Base-by-base conservation (phyloP, 2,888 invertebrate genomes). In the Xestia rhomboidea region DNA sequence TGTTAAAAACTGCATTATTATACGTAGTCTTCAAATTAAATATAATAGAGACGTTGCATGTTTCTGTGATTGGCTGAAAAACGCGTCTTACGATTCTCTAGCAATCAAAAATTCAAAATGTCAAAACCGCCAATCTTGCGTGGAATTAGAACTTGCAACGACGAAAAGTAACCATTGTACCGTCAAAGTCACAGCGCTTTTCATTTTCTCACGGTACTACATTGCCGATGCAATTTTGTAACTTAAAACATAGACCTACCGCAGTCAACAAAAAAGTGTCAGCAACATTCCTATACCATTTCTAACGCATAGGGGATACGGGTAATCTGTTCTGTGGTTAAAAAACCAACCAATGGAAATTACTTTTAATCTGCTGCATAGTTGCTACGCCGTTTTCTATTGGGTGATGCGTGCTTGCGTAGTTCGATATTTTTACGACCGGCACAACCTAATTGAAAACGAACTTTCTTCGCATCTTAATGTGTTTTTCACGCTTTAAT, bases 251-350 rank as follows among this genome's bases (percentile, higher is more conserved):
- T 72, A 73, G 83, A 91, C 92, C 92, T 90, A 93, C 93, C 93
- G 89, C 92, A 91, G 89, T 86, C 82, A 68, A 79, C 63, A 84
- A 84, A 88, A 86, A 87, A 83, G 27, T 82, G 78, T 84, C 76
- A 85, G 73, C 74, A 69, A 74, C 81, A 81, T 82, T 84, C 87
- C 77, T 85, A 82, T 84, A 85, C 81, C 79, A 81, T 91, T 91
- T 93, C 93, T 94, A 94, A 92, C 90, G 83, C 91, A 95, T 95
- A 94, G 88, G 95, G 95, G 94, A 93, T 96, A 95, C 90, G 95
- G 95, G 95, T 95, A 95, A 95, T 96, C 93, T 92, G 89, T 90
- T 91, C 89, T 95, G 95, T 83, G 95, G 95, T 95, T 91, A 82
- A 90, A 92, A 91, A 91, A 82, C 74, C 80, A 82, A 72, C 79